Evolutionary conservation across 1,140 invertebrate species (phyloP).

Genomic region (Orchesella cincta): DNA sequence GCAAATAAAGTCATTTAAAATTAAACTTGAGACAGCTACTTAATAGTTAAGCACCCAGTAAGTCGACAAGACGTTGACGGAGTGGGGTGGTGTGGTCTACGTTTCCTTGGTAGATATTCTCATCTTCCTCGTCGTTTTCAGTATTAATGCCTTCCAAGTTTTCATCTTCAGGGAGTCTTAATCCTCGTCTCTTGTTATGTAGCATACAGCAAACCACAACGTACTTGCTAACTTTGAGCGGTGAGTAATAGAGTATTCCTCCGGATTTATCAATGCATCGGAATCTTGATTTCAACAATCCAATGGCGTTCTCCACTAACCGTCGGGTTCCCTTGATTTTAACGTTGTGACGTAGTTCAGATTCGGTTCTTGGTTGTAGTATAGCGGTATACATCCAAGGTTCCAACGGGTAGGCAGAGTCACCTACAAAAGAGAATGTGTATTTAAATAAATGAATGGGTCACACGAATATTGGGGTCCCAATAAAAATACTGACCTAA

Average conservation of each 20-base stretch:
- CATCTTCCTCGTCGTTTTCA: no score
- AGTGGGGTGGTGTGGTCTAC: no score
- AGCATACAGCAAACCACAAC: slow-evolving; percentile 9
- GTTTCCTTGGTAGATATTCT: no score
- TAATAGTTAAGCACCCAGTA: no score
- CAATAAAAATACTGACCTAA: not conserved
- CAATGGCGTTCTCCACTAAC: slow-evolving; percentile 35
- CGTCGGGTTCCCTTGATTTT: slow-evolving; percentile 15
- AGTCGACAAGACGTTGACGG: no score
- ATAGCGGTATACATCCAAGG: no score
- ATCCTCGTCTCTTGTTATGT: slow-evolving; percentile 25
- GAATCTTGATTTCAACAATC: slow-evolving; percentile 39
- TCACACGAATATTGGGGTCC: not conserved
- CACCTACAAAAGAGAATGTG: not conserved
- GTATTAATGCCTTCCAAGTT: no score
- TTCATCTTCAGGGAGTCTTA: slow-evolving; percentile 31
- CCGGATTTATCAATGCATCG: slow-evolving; percentile 30
- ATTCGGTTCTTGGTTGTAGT: no score
- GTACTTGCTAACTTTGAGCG: slow-evolving; percentile 8
- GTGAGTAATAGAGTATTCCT: slow-evolving; percentile 14
- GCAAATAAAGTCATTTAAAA: no score
- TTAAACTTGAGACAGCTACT: no score
- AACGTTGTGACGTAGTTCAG: no score
- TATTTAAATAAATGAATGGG: not conserved
- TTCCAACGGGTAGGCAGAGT: no score